Conservation (phyloP, 1,140 invertebrate genomes). For the Drosophila pseudoobscura region DNA sequence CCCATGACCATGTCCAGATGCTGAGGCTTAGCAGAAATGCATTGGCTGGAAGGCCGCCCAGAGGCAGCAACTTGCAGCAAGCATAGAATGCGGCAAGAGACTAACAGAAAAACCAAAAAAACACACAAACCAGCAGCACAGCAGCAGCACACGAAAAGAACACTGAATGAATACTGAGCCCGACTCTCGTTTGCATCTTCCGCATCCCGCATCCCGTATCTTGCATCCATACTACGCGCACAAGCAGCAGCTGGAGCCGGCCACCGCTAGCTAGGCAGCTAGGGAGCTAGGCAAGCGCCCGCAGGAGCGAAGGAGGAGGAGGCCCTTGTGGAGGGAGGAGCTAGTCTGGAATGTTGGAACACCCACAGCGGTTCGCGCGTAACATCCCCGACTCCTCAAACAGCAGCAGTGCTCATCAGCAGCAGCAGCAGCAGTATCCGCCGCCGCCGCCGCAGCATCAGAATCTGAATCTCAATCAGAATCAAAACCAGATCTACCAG, state of each 20-base stretch:
- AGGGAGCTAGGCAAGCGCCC: constrained; percentile 21
- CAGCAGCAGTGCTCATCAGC: constrained; percentile 53
- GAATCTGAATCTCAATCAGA: constrained; percentile 44
- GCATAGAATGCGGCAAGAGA: constrained; percentile 32
- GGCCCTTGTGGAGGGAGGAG: constrained; percentile 60
- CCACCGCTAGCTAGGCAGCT: too few species aligned
- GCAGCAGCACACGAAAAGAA: constrained; percentile 23
- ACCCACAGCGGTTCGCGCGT: constrained; percentile 82
- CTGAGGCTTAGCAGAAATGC: constrained; percentile 36
- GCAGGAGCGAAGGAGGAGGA: constrained; percentile 11
- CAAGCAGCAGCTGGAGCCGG: constrained; percentile 36
- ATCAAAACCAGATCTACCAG: constrained; percentile 51
- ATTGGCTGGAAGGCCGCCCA: constrained; percentile 22
- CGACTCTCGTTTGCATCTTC: too few species aligned
- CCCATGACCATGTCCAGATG: constrained; percentile 20
- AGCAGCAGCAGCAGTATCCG: constrained; percentile 59
- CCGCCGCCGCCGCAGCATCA: constrained; percentile 75
- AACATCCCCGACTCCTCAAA: constrained; percentile 83
- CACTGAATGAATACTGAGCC: constrained; percentile 14
- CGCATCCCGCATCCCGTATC: constrained; percentile 11
- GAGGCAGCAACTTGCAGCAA: constrained; percentile 35
- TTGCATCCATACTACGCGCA: constrained; percentile 29
- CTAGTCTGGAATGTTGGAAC: constrained; percentile 83
- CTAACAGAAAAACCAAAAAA: constrained; percentile 14
- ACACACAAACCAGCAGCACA: constrained; percentile 20